These are phyloP conservation scores for Apotomis turbidana DNA, from an alignment of 2,888 invertebrate species.

Conservation along the genomic window DNA sequence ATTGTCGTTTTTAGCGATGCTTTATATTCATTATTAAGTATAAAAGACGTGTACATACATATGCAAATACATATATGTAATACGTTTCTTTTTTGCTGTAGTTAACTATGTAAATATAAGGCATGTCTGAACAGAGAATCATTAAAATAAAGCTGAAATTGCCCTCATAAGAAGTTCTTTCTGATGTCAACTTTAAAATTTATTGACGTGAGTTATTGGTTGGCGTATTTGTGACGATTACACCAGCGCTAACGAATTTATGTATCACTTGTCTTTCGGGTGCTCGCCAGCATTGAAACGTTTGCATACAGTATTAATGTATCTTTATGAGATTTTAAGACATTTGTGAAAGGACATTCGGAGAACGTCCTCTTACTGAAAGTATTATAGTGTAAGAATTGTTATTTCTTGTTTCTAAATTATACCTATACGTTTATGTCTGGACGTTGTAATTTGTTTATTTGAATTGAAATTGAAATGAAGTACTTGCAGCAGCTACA, in stretches of 20 bases:
- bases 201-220: slow-evolving; percentile 76
- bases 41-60: not conserved
- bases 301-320: slow-evolving; percentile 73
- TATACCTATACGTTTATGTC: not conserved
- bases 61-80: too few species aligned
- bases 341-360: slow-evolving; percentile 68
- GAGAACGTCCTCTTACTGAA: slow-evolving; percentile 67
- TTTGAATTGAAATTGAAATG: slow-evolving; percentile 22
- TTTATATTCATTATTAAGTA: too few species aligned
- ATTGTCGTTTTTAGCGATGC: not conserved
- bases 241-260: slow-evolving; percentile 81
- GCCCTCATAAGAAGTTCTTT: slow-evolving; percentile 79
- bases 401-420: not conserved
- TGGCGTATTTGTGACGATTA: slow-evolving; percentile 77
- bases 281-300: slow-evolving; percentile 71
- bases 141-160: slow-evolving; percentile 72
- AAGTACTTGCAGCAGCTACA: slow-evolving; percentile 6
- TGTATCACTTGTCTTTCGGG: slow-evolving; percentile 70
- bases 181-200: slow-evolving; percentile 83
- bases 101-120: not conserved
- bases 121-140: slow-evolving; percentile 56
- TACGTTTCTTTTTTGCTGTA: not conserved
- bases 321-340: slow-evolving; percentile 73
- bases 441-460: slow-evolving; percentile 7
- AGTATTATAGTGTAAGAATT: slow-evolving; percentile 37